These are phyloP conservation scores for Poecile montanus DNA, from an alignment of 2,797 vertebrate genomes.

Conservation along the genomic window DNA sequence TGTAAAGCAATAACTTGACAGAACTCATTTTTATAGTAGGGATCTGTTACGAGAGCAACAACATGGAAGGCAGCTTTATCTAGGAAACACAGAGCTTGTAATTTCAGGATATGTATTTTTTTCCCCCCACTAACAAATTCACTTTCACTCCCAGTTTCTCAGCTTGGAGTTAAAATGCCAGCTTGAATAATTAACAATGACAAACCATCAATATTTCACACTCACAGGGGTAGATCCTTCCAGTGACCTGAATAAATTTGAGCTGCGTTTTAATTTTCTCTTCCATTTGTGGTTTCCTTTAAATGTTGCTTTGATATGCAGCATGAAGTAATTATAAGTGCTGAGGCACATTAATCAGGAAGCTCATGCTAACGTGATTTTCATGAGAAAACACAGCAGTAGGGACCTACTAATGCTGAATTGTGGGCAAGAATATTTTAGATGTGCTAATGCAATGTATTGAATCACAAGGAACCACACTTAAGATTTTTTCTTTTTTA, in stretches of 20 bases:
- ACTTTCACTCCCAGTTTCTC: slow-evolving; percentile 1
- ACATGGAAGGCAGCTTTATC: slow-evolving; percentile 9
- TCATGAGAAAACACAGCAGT: slow-evolving; percentile 43
- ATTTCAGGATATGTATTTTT: neutral
- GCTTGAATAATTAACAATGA: slow-evolving; percentile 74
- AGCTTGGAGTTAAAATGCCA: slow-evolving; percentile 57
- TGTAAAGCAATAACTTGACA: neutral
- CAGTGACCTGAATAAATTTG: slow-evolving; percentile 48
- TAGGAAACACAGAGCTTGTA: slow-evolving; percentile 8
- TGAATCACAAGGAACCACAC: neutral
- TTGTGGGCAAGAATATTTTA: neutral
- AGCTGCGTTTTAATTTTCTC: slow-evolving; percentile 43
- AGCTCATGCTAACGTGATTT: slow-evolving; percentile 29
- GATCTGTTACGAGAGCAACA: neutral
- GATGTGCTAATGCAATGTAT: neutral
- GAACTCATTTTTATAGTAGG: neutral
- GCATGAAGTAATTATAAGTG: slow-evolving; percentile 38
- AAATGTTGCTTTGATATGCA: slow-evolving; percentile 56
- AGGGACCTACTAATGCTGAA: neutral
- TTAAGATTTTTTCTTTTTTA: neutral
- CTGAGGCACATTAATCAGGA: slow-evolving; percentile 32
- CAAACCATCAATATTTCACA: slow-evolving; percentile 75
- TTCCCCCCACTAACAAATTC: neutral
- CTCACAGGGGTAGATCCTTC: slow-evolving; percentile 43
- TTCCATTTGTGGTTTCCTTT: slow-evolving; percentile 44